Base-by-base conservation (phyloP, 2,113 vertebrate species). In the Oryzias melastigma region DNA sequence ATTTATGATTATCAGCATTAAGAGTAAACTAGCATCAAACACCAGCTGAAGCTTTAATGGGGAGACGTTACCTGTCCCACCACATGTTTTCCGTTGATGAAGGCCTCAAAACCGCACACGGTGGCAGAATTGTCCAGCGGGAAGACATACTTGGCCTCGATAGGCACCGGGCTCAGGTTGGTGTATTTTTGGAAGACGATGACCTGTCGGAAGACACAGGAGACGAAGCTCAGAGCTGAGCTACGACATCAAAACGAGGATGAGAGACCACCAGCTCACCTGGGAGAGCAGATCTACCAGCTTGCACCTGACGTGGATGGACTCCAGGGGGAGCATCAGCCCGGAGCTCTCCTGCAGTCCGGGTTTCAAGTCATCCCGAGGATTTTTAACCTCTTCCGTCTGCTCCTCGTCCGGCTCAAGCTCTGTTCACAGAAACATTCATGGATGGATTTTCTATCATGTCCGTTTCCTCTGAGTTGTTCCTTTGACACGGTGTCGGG, bases 41-140 rank as follows among this genome's bases (percentile, higher is more conserved):
- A 35, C 35, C 35, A 35, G 35, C 4, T 40, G 15, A 15, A 35
- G 20, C 10, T 17, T 0, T 10, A 4, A 42, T 50, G 4, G 17
- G 6, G 10, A 41, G 15, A 1, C 1, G 10, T 45, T 86, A 96
- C 94, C 94, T 96, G 73, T 82, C 94, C 95, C 44, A 92, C 85
- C 35, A 96, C 80, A 52, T 95, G 94, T 52, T 94, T 95, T 55
- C 92, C 94, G 14, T 95, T 94, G 83, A 96, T 93, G 77, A 96
- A 97, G 1, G 94, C 95, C 84, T 97, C 94, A 68, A 96, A 97
- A 8, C 93, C 95, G 79, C 94, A 96, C 42, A 96, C 95, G 1
- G 94, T 93, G 20, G 93, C 94, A 24, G 90, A 93, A 13, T 93
- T 92, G 2, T 93, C 93, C 88, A 95, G 73, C 4, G 94, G 95